Conservation (phyloP, 2,888 invertebrate species). For the Kuschelorhynchus macadamiae region DNA sequence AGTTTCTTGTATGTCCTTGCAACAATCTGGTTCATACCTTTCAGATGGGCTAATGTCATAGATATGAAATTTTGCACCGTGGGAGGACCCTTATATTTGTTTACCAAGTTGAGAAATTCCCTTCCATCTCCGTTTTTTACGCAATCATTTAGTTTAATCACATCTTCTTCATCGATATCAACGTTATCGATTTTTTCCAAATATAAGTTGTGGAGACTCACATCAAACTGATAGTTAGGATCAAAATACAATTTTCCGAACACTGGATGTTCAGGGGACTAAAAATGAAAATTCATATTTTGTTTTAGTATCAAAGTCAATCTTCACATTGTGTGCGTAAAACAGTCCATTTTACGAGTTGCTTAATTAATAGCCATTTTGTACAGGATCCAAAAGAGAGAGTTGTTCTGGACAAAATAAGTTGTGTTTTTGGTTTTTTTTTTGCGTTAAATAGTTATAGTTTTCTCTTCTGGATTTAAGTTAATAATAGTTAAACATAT, state of each 20-base stretch:
- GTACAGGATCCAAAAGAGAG: too few relatives aligned
- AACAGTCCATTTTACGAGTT: too few relatives aligned
- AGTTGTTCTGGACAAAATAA: too few relatives aligned
- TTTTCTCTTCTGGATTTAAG: too few relatives aligned
- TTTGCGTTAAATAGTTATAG: too few relatives aligned
- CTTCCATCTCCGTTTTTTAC: conserved; percentile 43
- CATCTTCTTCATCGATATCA: conserved; percentile 52
- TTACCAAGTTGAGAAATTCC: conserved; percentile 48
- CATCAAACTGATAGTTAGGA: conserved; percentile 46
- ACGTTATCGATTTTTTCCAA: conserved; percentile 39
- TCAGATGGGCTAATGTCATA: conserved; percentile 54
- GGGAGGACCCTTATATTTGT: conserved; percentile 48
- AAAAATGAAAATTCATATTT: too few relatives aligned
- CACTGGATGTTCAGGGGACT: conserved; percentile 46
- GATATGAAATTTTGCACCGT: conserved; percentile 56
- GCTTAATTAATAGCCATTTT: too few relatives aligned
- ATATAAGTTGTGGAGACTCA: conserved; percentile 54
- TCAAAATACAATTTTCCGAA: conserved; percentile 49
- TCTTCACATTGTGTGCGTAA: too few relatives aligned
- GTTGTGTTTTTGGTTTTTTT: too few relatives aligned
- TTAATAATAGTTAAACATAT: too few relatives aligned
- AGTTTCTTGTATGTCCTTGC: conserved; percentile 43
- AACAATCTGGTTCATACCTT: conserved; percentile 28
- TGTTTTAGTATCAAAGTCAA: too few relatives aligned
- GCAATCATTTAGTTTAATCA: conserved; percentile 46